phyloP scores from a whole-genome alignment of 2,113 vertebrate species.

The Urocynchramus pylzowi region DNA sequence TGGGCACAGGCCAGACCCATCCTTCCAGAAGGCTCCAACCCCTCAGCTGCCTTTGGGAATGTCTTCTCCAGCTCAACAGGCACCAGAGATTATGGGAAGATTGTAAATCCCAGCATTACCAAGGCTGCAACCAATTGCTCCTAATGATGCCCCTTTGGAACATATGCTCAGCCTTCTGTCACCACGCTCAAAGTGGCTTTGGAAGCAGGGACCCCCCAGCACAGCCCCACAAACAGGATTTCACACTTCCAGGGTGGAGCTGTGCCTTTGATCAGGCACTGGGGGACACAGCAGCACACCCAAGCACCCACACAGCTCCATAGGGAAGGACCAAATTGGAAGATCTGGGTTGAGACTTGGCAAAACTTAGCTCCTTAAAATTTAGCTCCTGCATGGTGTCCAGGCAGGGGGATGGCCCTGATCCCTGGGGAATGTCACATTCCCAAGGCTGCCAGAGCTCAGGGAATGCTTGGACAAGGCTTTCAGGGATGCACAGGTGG shows the following conservation, averaged over 20 bases:
- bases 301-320: rapidly evolving
- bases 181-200: rapidly evolving
- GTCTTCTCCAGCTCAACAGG: background rate
- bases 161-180: background rate
- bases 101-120: background rate
- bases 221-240: background rate
- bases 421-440: background rate
- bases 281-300: background rate
- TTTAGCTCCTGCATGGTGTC: background rate
- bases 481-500: background rate
- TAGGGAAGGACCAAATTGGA: rapidly evolving
- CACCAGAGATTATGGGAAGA: background rate
- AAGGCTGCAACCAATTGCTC: background rate
- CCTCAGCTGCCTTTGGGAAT: background rate
- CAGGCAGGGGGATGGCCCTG: background rate
- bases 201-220: background rate
- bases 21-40: background rate
- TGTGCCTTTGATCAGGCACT: background rate
- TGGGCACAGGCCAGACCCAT: background rate
- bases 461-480: background rate
- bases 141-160: background rate
- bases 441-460: background rate
- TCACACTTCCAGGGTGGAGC: background rate
- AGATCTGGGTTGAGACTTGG: background rate
- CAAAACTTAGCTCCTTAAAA: background rate